Conservation (phyloP, 2,113 vertebrate genomes). For the Solea senegalensis region DNA sequence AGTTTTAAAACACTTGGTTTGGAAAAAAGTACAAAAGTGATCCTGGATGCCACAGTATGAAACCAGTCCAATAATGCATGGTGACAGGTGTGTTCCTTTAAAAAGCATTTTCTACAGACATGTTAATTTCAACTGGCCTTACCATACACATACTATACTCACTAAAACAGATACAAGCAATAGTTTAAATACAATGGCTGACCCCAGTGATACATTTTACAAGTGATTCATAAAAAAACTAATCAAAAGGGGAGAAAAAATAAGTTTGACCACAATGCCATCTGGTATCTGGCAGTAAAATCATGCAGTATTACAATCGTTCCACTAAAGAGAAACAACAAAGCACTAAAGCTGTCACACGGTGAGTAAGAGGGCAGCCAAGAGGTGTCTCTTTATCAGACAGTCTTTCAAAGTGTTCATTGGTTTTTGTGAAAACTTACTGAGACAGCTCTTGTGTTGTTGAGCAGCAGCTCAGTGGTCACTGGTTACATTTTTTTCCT, state of each 20-base stretch:
- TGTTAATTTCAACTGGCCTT: constrained; percentile 75
- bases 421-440: constrained; percentile 55
- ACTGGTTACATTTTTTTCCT: constrained; percentile 26
- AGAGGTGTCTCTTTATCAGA: constrained; percentile 56
- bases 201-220: constrained; percentile 84
- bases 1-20: constrained; percentile 96
- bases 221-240: constrained; percentile 77
- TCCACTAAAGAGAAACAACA: constrained; percentile 76
- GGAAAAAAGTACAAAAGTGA: constrained; percentile 97
- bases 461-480: constrained; percentile 59
- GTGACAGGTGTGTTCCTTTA: constrained; percentile 82
- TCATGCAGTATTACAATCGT: constrained; percentile 81
- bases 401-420: constrained; percentile 59
- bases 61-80: constrained; percentile 80
- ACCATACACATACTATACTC: constrained; percentile 81
- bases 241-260: constrained; percentile 43
- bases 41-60: constrained; percentile 86
- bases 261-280: constrained; percentile 72
- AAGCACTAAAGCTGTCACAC: constrained; percentile 73
- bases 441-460: constrained; percentile 47
- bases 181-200: constrained; percentile 87
- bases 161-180: constrained; percentile 88
- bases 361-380: constrained; percentile 65
- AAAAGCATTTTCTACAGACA: constrained; percentile 81
- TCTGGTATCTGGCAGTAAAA: constrained; percentile 74